These are phyloP conservation scores for Branchipolynoe longqiensis DNA, from an alignment of 2,888 invertebrate genomes.

Conservation along the genomic window DNA sequence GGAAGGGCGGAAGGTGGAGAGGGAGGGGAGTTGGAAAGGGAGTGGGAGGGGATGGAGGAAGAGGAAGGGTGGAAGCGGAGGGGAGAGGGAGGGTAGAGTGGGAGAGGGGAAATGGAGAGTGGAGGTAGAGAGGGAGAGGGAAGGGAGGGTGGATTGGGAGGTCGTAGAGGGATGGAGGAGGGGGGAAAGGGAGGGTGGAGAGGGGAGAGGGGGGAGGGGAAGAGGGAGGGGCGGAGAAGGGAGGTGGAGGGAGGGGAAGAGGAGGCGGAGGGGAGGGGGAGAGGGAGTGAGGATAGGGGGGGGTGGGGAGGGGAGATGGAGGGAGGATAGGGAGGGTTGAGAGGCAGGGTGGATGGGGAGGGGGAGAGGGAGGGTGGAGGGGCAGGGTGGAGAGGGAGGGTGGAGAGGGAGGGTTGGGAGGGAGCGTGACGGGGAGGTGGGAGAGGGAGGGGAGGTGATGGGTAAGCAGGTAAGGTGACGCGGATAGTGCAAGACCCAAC, in stretches of 20 bases:
- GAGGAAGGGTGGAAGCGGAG: background rate
- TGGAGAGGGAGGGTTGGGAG: background rate
- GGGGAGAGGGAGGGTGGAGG: background rate
- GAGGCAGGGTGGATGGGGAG: background rate
- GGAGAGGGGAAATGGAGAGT: background rate
- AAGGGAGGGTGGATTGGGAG: background rate
- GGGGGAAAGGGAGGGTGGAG: background rate
- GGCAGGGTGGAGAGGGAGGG: background rate
- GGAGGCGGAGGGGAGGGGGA: background rate
- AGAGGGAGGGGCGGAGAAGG: background rate
- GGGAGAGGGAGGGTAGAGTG: background rate
- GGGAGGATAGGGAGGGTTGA: background rate
- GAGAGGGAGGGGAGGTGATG: no score
- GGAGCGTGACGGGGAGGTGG: background rate
- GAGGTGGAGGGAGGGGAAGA: background rate
- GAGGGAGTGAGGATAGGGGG: background rate
- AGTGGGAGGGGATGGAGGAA: background rate
- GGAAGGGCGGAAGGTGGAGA: no score
- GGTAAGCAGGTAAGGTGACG: no score
- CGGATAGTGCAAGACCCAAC: no score
- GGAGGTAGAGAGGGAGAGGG: background rate
- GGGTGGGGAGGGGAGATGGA: background rate
- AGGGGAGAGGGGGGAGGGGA: background rate
- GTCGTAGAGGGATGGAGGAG: background rate
- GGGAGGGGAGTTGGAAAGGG: background rate